Base-by-base conservation (phyloP, 2,888 invertebrate genomes). In the Thumatha senex region DNA sequence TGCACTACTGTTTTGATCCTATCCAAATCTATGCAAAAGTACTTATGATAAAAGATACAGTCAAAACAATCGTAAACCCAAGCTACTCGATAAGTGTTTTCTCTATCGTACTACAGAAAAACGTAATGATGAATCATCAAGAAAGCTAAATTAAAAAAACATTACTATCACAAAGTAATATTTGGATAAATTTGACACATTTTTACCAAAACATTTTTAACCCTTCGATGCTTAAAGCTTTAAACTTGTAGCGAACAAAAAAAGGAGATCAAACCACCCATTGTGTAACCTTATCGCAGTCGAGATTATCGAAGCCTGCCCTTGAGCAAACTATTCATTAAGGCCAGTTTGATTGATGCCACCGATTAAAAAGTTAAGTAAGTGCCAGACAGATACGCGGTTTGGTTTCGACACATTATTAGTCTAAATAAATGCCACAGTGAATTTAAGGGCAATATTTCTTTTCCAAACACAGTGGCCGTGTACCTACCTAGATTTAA, bases 251-350 rank as follows among this genome's bases (percentile, higher is more conserved):
- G 47, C 50, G 12, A 55, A 70, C 59, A 77, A 77, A 76, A 75
- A 74, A 71, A 51, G 43, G 51, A 69, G 60, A 57, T 60, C 49
- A 60, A 76, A 72, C 62, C 68, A 66, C 69, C 73, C 70, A 75
- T 78, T 78, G 76, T 80, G 79, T 79, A 78, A 77, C 72, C 72
- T 74, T 79, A 84, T 82, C 83, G 67, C 58, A 60, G 67, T 66
- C 69, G 65, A 71, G 74, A 72, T 78, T 76, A 79, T 80, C 73
- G 72, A 80, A 80, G 83, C 77, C 77, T 77, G 79, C 82, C 84
- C 82, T 82, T 80, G 74, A 77, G 70, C 71, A 72, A 79, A 81
- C 72, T 70, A 84, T 84, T 86, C 79, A 86, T 87, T 85, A 87
- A 78, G 71, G 66, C 63, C 49, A 24, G 51, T 70, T 79, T 86